These are phyloP conservation scores for Anthoscopus minutus DNA, from an alignment of 2,113 vertebrate species.

Conservation along the genomic window DNA sequence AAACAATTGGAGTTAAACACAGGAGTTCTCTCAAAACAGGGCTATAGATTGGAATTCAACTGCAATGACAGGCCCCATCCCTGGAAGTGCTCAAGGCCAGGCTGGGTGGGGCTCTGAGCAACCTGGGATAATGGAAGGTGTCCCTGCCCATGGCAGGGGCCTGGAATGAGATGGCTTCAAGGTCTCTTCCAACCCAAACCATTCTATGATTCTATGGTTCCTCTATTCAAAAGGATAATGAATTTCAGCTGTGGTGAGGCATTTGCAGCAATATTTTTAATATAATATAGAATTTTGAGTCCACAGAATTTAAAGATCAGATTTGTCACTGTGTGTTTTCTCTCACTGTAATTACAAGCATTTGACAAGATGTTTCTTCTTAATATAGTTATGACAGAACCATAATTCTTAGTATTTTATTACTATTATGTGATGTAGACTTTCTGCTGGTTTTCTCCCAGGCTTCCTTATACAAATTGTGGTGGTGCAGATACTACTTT, in stretches of 20 bases:
- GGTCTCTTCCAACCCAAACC: neutral
- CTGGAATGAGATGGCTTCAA: neutral
- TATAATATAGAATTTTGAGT: neutral
- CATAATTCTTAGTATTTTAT: neutral
- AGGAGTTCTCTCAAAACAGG: neutral
- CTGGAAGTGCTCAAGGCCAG: neutral
- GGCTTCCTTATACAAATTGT: neutral
- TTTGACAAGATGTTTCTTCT: neutral
- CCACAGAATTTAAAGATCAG: neutral
- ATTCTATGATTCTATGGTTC: neutral
- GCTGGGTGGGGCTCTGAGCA: neutral
- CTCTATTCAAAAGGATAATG: neutral
- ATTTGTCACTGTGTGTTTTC: neutral
- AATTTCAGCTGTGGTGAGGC: neutral
- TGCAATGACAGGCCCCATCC: neutral
- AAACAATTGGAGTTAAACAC: neutral
- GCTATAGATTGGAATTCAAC: neutral
- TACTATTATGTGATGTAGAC: neutral
- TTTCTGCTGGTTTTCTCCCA: neutral
- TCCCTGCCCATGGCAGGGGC: too few species aligned
- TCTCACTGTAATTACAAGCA: neutral
- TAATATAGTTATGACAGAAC: neutral
- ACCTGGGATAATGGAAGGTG: neutral
- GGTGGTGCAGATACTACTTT: neutral
- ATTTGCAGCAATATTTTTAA: neutral